Evolutionary conservation across 1,140 invertebrate species (phyloP).

Genomic region (Tetramorium alpestre): DNA sequence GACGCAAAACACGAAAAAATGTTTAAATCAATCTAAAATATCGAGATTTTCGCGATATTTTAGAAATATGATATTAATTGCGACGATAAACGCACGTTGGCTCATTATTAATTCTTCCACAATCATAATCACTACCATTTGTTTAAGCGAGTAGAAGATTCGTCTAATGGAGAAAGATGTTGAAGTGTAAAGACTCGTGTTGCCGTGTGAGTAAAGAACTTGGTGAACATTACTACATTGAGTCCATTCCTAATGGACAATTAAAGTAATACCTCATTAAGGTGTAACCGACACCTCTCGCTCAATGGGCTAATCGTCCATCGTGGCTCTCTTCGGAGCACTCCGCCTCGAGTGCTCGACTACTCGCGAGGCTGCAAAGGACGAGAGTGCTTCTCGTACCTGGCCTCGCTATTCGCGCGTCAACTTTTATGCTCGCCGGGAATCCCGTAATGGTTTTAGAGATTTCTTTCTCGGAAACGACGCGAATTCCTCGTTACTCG

Average conservation of each 20-base stretch:
- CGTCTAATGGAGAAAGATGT: constrained; percentile 7
- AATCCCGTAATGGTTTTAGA: constrained; percentile 54
- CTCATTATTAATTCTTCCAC: not conserved
- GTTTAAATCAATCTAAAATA: not conserved
- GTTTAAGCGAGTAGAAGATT: constrained; percentile 15
- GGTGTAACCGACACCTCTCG: constrained; percentile 51
- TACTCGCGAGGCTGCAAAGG: constrained; percentile 13
- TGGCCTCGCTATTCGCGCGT: constrained; percentile 1
- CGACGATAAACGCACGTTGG: not conserved
- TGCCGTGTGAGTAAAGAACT: constrained; percentile 11
- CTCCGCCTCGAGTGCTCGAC: constrained; percentile 37
- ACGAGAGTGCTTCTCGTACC: constrained; percentile 25
- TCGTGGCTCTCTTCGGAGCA: not conserved
- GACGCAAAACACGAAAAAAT: not conserved
- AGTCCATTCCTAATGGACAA: constrained; percentile 44
- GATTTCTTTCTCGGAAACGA: constrained; percentile 55
- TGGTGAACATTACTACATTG: constrained; percentile 16
- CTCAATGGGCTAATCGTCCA: not conserved
- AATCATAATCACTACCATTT: not conserved
- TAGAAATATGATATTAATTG: not conserved
- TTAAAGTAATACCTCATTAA: constrained; percentile 58
- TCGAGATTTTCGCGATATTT: not conserved
- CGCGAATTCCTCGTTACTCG: constrained; percentile 21
- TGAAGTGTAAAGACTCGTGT: constrained; percentile 44
- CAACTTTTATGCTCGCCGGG: constrained; percentile 42